Conservation (phyloP, 2,888 invertebrate genomes). For the Microctonus brassicae region DNA sequence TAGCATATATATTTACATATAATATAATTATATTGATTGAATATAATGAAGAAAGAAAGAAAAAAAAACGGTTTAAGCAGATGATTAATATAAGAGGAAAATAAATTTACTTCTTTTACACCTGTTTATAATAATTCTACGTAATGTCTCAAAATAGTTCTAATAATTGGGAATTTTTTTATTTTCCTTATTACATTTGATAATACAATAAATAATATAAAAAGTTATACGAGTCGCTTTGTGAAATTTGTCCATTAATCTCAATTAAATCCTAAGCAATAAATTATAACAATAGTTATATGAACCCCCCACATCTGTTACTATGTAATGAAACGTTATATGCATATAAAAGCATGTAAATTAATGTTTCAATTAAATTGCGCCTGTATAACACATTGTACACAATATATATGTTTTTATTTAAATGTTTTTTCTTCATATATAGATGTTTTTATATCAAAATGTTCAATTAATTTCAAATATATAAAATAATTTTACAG, state of each 20-base stretch:
- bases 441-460: not conserved
- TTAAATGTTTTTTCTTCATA: not conserved
- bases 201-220: not conserved
- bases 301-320: not conserved
- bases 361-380: not conserved
- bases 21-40: not conserved
- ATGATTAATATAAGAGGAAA: not conserved
- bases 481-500: not conserved
- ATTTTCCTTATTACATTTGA: not conserved
- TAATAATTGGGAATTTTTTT: not conserved
- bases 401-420: not conserved
- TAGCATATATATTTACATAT: not conserved
- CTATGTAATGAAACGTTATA: not conserved
- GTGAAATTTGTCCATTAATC: not conserved
- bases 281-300: not conserved
- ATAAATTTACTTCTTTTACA: slow-evolving; percentile 12
- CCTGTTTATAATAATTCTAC: not conserved
- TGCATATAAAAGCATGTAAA: not conserved
- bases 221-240: too few species aligned
- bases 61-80: not conserved
- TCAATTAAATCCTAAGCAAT: not conserved
- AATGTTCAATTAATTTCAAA: not conserved
- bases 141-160: not conserved
- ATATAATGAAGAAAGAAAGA: not conserved
- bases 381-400: not conserved